Percentiles rank a stretch among this genome's conserved stretches.
Conservation (phyloP, 2,113 vertebrate genomes). For the Tragelaphus imberbis region DNA sequence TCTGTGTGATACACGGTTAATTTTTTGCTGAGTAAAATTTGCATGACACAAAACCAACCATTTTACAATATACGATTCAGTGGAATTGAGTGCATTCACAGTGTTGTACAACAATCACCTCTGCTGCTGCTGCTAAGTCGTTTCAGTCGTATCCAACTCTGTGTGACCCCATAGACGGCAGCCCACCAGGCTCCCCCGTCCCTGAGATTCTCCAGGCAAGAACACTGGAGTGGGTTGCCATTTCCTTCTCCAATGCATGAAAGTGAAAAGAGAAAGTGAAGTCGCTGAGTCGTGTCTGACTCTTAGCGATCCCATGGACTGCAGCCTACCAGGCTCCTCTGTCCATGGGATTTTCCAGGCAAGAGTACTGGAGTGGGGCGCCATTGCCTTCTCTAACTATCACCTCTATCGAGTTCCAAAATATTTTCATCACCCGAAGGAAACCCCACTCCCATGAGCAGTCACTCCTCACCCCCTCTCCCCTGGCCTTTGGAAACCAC, state of each 20-base stretch:
- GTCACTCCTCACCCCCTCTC: neutral
- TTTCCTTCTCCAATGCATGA: too few species aligned
- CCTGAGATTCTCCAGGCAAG: too few species aligned
- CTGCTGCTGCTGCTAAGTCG: too few species aligned
- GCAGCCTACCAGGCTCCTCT: too few species aligned
- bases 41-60: neutral
- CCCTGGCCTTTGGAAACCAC: neutral
- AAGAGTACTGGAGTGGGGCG: too few species aligned
- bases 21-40: neutral
- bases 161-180: accelerated
- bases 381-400: neutral
- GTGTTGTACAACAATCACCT: neutral
- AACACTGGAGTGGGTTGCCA: too few species aligned
- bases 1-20: neutral
- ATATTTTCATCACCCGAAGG: neutral
- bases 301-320: too few species aligned
- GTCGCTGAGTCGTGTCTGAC: accelerated
- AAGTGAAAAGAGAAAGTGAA: too few species aligned
- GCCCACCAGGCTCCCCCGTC: too few species aligned
- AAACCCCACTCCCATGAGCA: neutral
- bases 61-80: neutral
- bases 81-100: neutral
- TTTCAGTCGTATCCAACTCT: too few species aligned
- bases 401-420: neutral
- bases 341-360: too few species aligned